A percentile compares a stretch with the other conserved stretches of the same genome.
Conservation (phyloP, 1,140 invertebrate species). For the Papilio aristodemus region DNA sequence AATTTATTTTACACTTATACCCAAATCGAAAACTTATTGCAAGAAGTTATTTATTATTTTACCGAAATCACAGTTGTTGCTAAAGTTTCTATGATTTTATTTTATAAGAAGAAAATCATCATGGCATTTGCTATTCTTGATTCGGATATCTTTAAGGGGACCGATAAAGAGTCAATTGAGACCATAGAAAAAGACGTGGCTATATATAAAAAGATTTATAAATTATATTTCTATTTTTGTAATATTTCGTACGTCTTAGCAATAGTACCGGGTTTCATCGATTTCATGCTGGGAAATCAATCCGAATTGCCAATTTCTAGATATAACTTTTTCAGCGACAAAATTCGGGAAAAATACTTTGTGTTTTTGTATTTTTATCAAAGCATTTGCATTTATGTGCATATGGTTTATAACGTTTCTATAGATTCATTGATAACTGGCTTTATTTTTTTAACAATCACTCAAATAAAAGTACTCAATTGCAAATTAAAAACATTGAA, state of each 20-base stretch:
- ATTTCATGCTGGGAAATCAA: background rate
- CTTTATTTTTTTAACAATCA: background rate
- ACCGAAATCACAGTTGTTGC: constrained; percentile 29
- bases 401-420: background rate
- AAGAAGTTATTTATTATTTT: constrained; percentile 1
- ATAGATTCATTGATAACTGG: constrained; percentile 4
- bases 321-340: background rate
- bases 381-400: background rate
- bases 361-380: background rate
- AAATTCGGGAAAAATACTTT: background rate
- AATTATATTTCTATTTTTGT: background rate
- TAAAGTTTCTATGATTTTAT: constrained; percentile 56
- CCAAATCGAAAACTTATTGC: background rate
- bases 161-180: background rate
- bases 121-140: background rate
- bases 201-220: background rate
- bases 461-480: background rate
- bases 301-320: background rate
- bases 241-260: background rate
- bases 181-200: background rate
- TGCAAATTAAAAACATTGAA: background rate
- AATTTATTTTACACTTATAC: constrained; percentile 1
- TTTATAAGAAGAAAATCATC: constrained; percentile 29
- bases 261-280: background rate
- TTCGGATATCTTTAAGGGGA: background rate